phyloP scores from a whole-genome alignment of 2,113 vertebrate species.

The Ariopsis seemanni region DNA sequence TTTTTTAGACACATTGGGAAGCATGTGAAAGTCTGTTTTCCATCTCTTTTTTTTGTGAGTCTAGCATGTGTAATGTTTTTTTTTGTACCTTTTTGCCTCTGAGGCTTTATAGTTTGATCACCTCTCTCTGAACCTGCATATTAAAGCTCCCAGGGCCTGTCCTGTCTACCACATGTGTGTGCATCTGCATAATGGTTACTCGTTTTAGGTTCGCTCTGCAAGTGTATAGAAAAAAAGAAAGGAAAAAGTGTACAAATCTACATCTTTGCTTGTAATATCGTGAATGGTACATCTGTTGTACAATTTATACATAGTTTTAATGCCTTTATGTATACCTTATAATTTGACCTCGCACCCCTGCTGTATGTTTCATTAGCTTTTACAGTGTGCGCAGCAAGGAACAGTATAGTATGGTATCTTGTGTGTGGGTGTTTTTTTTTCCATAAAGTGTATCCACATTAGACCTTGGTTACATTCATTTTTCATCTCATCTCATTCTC shows the following conservation, averaged over 20 bases:
- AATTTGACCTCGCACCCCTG: background rate
- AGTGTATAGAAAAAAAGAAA: background rate
- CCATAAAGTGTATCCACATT: background rate
- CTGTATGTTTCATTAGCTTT: background rate
- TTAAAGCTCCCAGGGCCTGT: background rate
- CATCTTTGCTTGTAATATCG: too few relatives aligned
- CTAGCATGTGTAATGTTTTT: constrained; percentile 36
- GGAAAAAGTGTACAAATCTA: background rate
- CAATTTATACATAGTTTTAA: background rate
- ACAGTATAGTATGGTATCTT: too few relatives aligned
- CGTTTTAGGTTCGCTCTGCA: background rate
- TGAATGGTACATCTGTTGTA: too few relatives aligned
- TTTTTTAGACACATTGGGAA: constrained; percentile 3
- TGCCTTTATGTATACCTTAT: background rate
- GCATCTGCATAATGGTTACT: background rate
- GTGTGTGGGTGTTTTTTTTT: too few relatives aligned
- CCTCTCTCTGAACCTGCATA: background rate
- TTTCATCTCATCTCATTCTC: background rate
- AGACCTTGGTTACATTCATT: background rate
- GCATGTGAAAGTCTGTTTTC: constrained; percentile 4
- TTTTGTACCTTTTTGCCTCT: background rate
- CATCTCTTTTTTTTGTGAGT: background rate
- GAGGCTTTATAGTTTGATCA: background rate
- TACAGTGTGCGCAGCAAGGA: too few relatives aligned
- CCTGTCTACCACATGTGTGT: background rate